A percentile compares a stretch with the other conserved stretches of the same genome.
Conservation (phyloP, 2,113 vertebrate species). For the Trachemys scripta region DNA sequence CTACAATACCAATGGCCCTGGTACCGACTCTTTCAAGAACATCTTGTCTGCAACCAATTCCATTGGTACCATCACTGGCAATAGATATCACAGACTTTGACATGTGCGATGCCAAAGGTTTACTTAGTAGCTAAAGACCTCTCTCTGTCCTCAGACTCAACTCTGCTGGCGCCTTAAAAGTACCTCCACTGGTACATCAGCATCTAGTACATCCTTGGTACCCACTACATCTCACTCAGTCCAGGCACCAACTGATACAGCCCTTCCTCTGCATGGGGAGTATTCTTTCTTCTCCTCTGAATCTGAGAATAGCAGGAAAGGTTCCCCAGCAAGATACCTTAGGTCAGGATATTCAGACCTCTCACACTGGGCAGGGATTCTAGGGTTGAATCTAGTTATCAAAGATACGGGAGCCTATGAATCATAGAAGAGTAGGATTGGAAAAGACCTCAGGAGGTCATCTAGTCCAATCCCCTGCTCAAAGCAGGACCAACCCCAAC, state of each 20-base stretch:
- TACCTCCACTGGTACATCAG: neutral
- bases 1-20: neutral
- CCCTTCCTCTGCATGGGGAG: neutral
- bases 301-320: neutral
- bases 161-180: neutral
- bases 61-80: neutral
- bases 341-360: neutral
- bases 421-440: too few relatives aligned
- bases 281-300: neutral
- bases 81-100: neutral
- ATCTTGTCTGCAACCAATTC: neutral
- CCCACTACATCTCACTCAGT: neutral
- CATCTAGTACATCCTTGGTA: neutral
- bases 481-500: too few relatives aligned
- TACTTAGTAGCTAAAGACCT: neutral
- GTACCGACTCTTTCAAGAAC: neutral
- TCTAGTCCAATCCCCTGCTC: too few relatives aligned
- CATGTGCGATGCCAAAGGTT: neutral
- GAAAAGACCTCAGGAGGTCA: too few relatives aligned
- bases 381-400: neutral
- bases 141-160: neutral
- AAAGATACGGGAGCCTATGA: neutral
- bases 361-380: neutral
- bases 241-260: neutral
- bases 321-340: neutral